Evolutionary conservation across 2,113 vertebrate genomes (phyloP).

Genomic region (Ciconia stormi): DNA sequence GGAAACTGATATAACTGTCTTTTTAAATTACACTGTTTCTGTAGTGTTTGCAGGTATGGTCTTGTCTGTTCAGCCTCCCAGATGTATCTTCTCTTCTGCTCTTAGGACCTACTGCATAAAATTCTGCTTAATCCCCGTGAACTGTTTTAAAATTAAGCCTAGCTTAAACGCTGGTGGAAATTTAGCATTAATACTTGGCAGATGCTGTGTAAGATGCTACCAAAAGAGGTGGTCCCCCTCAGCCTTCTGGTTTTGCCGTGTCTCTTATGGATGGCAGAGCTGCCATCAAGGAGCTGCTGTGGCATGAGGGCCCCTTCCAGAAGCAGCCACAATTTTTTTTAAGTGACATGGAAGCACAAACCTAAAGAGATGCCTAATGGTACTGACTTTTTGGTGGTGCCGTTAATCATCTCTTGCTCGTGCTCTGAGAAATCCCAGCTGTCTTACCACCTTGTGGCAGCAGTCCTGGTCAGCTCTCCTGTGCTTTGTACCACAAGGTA

Average conservation of each 20-base stretch:
- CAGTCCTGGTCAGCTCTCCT: background rate
- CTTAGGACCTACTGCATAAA: background rate
- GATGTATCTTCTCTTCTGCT: rapidly evolving
- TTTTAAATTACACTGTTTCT: background rate
- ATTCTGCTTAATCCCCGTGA: background rate
- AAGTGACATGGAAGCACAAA: background rate
- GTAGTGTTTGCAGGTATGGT: background rate
- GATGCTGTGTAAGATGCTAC: background rate
- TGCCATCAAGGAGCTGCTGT: background rate
- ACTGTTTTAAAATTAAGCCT: background rate
- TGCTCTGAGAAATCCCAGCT: background rate
- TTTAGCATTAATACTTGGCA: background rate
- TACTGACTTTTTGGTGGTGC: background rate
- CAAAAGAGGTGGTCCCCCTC: background rate
- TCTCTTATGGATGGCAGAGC: background rate
- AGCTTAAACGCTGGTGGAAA: background rate
- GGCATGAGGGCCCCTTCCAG: background rate
- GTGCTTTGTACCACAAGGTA: background rate
- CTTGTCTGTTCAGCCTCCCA: background rate
- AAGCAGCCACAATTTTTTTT: background rate
- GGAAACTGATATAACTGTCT: background rate
- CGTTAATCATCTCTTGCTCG: background rate
- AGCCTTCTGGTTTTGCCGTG: background rate
- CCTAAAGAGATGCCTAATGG: background rate
- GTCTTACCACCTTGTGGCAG: background rate